These are phyloP conservation scores for Labeo rohita DNA, from an alignment of 2,113 vertebrate genomes.

Conservation along the genomic window DNA sequence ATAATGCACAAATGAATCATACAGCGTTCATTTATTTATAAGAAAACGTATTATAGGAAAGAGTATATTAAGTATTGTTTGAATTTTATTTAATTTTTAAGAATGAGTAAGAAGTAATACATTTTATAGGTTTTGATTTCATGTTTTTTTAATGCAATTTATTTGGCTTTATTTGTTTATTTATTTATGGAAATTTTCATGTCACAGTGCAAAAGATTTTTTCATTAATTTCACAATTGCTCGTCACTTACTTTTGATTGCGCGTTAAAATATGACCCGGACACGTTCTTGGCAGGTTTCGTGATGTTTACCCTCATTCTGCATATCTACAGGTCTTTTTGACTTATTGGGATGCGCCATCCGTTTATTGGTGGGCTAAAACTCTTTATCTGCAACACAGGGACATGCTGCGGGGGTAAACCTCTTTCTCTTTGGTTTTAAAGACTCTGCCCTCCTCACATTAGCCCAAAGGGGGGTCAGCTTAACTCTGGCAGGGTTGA, in stretches of 20 bases:
- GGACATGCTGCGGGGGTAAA: constrained; percentile 23
- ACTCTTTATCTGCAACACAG: constrained; percentile 32
- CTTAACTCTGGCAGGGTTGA: constrained; percentile 44
- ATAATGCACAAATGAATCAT: no score
- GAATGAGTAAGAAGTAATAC: no score
- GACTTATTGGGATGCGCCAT: constrained; percentile 8
- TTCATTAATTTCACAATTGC: not conserved
- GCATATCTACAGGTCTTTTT: constrained; percentile 17
- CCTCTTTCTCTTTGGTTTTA: constrained; percentile 41
- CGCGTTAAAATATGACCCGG: not conserved
- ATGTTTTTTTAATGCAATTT: no score
- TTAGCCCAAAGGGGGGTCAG: constrained; percentile 47
- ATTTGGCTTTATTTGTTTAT: not conserved
- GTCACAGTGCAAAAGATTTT: not conserved
- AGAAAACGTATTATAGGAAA: no score
- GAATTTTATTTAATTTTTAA: no score
- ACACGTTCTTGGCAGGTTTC: constrained; percentile 33
- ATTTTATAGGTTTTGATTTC: no score
- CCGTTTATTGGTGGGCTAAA: constrained; percentile 12
- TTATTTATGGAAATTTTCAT: not conserved
- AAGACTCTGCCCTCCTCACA: constrained; percentile 43
- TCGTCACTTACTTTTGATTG: not conserved
- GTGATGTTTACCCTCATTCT: not conserved
- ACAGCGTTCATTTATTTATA: no score
- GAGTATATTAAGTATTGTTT: no score